Evolutionary conservation across 2,797 vertebrate genomes (phyloP).

Genomic region (Bovichtus diacanthus): DNA sequence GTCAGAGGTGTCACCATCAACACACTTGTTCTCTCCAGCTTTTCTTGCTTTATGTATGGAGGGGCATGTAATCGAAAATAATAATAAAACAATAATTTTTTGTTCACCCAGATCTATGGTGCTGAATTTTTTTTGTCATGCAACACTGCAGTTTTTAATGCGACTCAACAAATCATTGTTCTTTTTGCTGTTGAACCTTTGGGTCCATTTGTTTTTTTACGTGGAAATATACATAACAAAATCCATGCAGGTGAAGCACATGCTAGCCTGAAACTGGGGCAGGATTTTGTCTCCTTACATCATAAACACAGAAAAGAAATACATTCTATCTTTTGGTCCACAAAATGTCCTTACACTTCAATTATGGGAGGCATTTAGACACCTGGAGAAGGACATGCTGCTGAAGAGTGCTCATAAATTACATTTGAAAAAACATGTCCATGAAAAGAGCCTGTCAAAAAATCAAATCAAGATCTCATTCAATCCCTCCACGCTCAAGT

Average conservation of each 20-base stretch:
- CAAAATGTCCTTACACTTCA: neutral
- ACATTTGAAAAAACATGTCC: neutral
- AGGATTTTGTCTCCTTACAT: constrained; percentile 6
- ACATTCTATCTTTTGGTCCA: neutral
- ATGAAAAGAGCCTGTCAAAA: constrained; percentile 3
- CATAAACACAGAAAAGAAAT: neutral
- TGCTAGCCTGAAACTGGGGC: neutral
- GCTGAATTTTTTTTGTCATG: neutral
- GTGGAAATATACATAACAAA: neutral
- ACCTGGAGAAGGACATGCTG: constrained; percentile 3
- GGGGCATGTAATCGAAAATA: constrained; percentile 12
- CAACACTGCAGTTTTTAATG: neutral
- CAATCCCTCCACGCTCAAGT: neutral
- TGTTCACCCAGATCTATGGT: neutral
- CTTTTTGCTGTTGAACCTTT: neutral
- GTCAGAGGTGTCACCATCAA: constrained; percentile 63
- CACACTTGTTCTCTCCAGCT: constrained; percentile 41
- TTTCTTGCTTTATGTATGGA: constrained; percentile 34
- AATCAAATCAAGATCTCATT: neutral
- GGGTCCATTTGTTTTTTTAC: too few relatives aligned
- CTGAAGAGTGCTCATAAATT: constrained; percentile 6
- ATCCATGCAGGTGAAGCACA: neutral
- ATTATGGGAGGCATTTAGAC: constrained; percentile 1
- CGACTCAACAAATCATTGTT: constrained; percentile 1
- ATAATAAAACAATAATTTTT: constrained; percentile 7